phyloP scores from a whole-genome alignment of 2,888 invertebrate species.

The Psococerastis gibbosa region DNA sequence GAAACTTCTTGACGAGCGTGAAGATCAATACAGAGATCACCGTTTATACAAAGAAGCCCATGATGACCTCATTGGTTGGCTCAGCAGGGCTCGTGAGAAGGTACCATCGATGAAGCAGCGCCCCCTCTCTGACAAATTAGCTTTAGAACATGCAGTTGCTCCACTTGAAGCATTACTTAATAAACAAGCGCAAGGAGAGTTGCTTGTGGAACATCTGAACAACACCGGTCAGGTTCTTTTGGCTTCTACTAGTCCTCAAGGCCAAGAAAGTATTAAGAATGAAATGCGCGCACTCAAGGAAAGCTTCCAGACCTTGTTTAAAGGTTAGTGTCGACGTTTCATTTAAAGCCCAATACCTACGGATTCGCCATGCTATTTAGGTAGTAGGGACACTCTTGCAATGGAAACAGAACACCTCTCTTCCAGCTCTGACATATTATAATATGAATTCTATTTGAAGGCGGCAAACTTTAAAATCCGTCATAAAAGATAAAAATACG shows the following conservation, averaged over 20 bases:
- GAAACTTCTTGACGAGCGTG: slow-evolving; percentile 54
- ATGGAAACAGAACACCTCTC: too few relatives aligned
- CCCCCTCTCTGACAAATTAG: slow-evolving; percentile 66
- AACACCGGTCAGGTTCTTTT: slow-evolving; percentile 75
- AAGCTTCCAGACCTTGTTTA: slow-evolving; percentile 66
- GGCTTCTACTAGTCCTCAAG: slow-evolving; percentile 61
- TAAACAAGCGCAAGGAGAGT: slow-evolving; percentile 78
- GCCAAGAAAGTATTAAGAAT: slow-evolving; percentile 60
- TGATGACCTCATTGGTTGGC: slow-evolving; percentile 76
- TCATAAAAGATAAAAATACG: too few relatives aligned
- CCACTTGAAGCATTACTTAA: slow-evolving; percentile 72
- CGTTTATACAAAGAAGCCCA: slow-evolving; percentile 78
- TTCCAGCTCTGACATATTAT: too few relatives aligned
- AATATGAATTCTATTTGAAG: too few relatives aligned
- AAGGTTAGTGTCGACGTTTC: slow-evolving; percentile 32
- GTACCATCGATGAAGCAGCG: slow-evolving; percentile 72
- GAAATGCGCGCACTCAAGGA: slow-evolving; percentile 72
- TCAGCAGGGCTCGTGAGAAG: slow-evolving; percentile 71
- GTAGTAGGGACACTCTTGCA: too few relatives aligned
- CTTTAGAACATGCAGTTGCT: slow-evolving; percentile 72
- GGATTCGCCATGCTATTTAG: too few relatives aligned
- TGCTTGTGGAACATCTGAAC: slow-evolving; percentile 67
- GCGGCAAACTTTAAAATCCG: too few relatives aligned
- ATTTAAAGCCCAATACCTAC: too few relatives aligned
- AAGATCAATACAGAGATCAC: slow-evolving; percentile 75